Evolutionary conservation across 2,797 vertebrate species (phyloP), one percentile per base, ranked within the genome.

Genomic region (Simalia tracyae): DNA sequence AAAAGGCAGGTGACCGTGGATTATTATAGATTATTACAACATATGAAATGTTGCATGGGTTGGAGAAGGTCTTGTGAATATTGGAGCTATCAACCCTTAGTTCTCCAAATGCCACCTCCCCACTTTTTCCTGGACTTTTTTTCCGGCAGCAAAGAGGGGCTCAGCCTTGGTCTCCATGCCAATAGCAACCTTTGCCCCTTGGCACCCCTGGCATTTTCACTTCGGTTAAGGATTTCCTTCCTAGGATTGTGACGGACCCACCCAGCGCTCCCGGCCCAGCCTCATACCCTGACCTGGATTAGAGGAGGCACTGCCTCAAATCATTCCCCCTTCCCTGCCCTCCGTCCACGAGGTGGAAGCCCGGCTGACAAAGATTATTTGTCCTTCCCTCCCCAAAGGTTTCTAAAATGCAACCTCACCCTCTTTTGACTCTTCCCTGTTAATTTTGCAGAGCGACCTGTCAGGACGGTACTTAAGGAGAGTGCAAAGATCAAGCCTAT

Each of bases 401-500:
- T 59, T 24, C 91, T 91, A 10, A 89, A 95, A 61, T 88, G 92
- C 90, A 26, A 90, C 91, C 92, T 92, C 91, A 66, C 90, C 93
- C 90, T 94, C 92, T 91, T 95, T 22, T 88, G 95, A 94, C 95
- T 94, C 95, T 93, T 95, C 93, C 96, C 93, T 94, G 95, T 96
- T 94, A 50, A 94, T 96, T 97, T 96, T 96, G 96, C 96, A 96
- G 95, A 96, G 95, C 93, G 92, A 94, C 95, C 95, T 97, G 97
- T 97, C 97, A 97, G 94, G 93, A 97, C 96, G 96, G 97, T 96
- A 97, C 97, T 97, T 97, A 97, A 97, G 98, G 95, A 92, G 96
- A 97, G 97, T 97, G 96, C 96, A 97, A 97, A 97, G 97, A 97
- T 98, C 97, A 98, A 97, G 95, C 95, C 94, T n/a, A 87, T 95